Evolutionary conservation across 2,113 vertebrate species (phyloP), one percentile per base, ranked within the genome.

Genomic region (Hyla sarda): DNA sequence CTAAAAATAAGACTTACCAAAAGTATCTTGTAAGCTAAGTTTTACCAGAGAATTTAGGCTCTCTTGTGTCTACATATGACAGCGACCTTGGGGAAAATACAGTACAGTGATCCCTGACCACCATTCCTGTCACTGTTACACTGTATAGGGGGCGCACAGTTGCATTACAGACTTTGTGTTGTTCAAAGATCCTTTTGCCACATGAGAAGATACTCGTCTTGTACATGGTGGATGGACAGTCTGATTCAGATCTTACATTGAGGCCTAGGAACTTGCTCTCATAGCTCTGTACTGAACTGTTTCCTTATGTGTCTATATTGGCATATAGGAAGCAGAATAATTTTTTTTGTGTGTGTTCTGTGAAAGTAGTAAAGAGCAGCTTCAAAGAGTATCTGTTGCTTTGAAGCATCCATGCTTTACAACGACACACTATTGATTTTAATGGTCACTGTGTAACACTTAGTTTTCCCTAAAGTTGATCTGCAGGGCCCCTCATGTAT

Each of bases 371-470:
- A 12, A 65, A 65, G 56, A 60, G n/a, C 25, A 30, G 12, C 60
- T 65, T 65, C 60, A 65, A 65, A 65, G 25, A 28, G 60, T 65
- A 65, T 28, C 2, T 65, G 60, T 65, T 65, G 60, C 60, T 65
- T 65, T 65, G 60, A 28, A 30, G n/a, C 60, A 30, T 65, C 60
- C 13, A 14, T 65, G 25, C 5, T 2, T 30, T 65, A 30, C 60
- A 65, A 65, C n/a, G 60, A 65, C 60, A 65, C 60, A 14, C 11
- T 65, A 65, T 65, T 65, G 25, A 65, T 65, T 67, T 67, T 2
- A 67, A 32, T 16, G 62, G 28, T 32, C 13, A 67, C 28, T 32
- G 13, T 67, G 28, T 32, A 32, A 16, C 17, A 13, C 25, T 67
- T 32, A 13, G 6, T 16, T 32, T 32, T 32, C 28, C 62, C 28